Evolutionary conservation across 2,888 invertebrate species (phyloP).

Genomic region (Euphydryas editha): DNA sequence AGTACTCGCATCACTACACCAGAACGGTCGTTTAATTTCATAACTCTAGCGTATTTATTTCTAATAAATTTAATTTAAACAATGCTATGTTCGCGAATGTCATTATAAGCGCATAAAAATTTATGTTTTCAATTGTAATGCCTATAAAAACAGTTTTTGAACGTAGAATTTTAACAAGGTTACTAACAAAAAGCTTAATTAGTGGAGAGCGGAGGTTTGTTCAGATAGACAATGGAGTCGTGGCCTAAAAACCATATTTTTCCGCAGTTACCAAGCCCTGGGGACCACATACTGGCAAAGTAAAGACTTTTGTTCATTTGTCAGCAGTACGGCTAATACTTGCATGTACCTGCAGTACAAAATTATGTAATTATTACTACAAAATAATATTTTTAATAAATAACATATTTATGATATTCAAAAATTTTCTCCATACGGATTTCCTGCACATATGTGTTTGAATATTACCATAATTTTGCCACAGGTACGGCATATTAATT

Average conservation of each 20-base stretch:
- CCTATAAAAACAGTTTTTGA: constrained; percentile 31
- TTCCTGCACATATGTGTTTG: neutral
- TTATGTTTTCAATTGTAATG: constrained; percentile 19
- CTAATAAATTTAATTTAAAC: neutral
- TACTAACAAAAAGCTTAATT: constrained; percentile 45
- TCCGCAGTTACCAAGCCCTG: constrained; percentile 36
- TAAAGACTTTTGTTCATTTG: constrained; percentile 30
- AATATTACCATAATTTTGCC: too few relatives aligned
- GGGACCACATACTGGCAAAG: constrained; percentile 35
- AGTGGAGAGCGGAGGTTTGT: constrained; percentile 39
- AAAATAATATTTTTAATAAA: too few relatives aligned
- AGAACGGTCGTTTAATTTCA: too few relatives aligned
- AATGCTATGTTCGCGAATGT: constrained; percentile 3
- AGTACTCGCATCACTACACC: too few relatives aligned
- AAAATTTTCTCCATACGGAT: neutral
- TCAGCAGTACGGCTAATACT: constrained; percentile 21
- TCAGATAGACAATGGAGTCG: constrained; percentile 37
- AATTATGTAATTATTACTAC: neutral
- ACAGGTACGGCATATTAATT: too few relatives aligned
- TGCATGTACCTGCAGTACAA: neutral
- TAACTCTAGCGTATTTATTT: neutral
- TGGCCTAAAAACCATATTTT: constrained; percentile 39
- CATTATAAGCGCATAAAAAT: constrained; percentile 3
- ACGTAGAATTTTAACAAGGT: constrained; percentile 44
- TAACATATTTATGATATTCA: too few relatives aligned